Evolutionary conservation across 2,113 vertebrate species (phyloP).

Genomic region (Globicephala melas): DNA sequence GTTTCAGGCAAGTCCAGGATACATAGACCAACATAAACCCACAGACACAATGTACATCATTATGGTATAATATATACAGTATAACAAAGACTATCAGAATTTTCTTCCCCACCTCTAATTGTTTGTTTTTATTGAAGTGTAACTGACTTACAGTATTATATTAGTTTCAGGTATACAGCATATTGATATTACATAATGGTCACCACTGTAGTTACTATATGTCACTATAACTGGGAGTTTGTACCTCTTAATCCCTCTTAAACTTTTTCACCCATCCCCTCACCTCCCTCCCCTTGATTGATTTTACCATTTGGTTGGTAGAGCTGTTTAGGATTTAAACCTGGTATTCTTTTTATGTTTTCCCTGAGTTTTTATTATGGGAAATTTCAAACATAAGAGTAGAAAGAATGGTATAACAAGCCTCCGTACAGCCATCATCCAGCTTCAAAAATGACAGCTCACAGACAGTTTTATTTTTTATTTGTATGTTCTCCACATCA

Average conservation of each 20-base stretch:
- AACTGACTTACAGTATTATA: no score
- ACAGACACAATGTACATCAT: background rate
- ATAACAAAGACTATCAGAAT: no score
- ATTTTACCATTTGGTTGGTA: background rate
- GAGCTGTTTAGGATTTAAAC: background rate
- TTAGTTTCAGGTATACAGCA: no score
- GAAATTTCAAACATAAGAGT: background rate
- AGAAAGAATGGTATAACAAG: background rate
- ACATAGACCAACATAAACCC: no score
- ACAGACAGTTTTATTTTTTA: background rate
- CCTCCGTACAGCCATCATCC: background rate
- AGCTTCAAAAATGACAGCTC: background rate
- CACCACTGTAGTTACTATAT: no score
- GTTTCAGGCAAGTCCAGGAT: background rate
- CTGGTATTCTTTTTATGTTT: background rate
- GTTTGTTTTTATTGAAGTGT: background rate
- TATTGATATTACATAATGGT: no score
- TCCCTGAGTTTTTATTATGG: background rate
- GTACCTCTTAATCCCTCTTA: no score
- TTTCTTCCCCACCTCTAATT: no score
- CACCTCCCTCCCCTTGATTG: no score
- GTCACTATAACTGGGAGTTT: no score
- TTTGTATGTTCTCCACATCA: background rate
- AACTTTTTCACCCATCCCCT: no score
- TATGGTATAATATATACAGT: fast-evolving